These are phyloP conservation scores for Gadus chalcogrammus DNA, from an alignment of 2,113 vertebrate genomes.

Conservation along the genomic window DNA sequence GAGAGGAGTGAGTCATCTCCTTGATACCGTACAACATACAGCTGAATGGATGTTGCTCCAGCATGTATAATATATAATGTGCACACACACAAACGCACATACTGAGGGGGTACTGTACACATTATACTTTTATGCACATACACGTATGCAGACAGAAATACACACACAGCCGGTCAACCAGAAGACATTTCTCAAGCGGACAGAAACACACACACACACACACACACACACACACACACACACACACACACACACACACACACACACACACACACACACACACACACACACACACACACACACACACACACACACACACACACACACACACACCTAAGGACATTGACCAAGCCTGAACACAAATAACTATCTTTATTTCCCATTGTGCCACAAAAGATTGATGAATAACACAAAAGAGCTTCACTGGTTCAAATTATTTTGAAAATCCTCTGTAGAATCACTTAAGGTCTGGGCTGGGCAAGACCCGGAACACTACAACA, in stretches of 20 bases:
- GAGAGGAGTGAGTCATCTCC: constrained; percentile 59
- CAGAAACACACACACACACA: constrained; percentile 11
- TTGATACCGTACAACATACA: constrained; percentile 27
- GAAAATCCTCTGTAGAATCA: no score
- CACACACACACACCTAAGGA: not conserved
- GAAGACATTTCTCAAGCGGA: not conserved
- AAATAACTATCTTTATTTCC: no score
- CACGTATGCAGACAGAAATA: constrained; percentile 13
- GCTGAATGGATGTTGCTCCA: constrained; percentile 30
- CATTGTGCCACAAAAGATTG: no score
- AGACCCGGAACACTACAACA: no score
- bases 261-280: no score
- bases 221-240: constrained; percentile 17
- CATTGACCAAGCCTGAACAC: no score
- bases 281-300: not conserved
- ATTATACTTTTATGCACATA: not conserved
- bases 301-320: no score
- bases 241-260: constrained; percentile 3
- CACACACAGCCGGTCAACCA: no score
- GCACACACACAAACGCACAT: not conserved
- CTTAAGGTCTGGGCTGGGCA: no score
- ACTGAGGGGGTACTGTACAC: no score
- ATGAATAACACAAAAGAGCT: no score
- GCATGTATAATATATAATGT: constrained; percentile 2
- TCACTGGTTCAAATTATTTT: no score